Evolutionary conservation across 2,113 vertebrate species (phyloP), one percentile per base, ranked within the genome.

Genomic region (Rhipidura dahli): DNA sequence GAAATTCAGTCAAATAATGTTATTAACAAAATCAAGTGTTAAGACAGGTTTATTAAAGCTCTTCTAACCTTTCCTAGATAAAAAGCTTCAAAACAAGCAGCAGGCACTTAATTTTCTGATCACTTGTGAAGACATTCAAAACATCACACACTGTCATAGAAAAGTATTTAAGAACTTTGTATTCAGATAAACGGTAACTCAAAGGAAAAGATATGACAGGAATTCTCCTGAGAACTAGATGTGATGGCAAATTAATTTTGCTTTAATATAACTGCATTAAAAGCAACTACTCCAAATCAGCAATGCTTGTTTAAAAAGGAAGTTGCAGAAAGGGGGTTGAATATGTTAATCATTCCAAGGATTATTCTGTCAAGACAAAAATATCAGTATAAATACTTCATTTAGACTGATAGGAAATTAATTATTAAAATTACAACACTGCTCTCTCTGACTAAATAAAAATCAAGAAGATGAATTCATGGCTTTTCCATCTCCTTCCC

Each of bases 401-500:
- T 56, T 81, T 89, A 49, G 50, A 65, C 16, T 65, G 65, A 66
- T 78, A 84, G 44, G 10, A 88, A 89, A 85, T 70, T 88, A 71
- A 87, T 93, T 79, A 89, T 39, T 35, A 85, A 83, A 68, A 65
- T 76, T 59, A 76, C 54, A 89, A 45, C 20, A 7, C 53, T 31
- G 27, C 28, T 73, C 59, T 40, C 16, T 27, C 70, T 89, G 44
- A 47, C n/a, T 85, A 76, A 73, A 87, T 31, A 64, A 78, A 96
- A 94, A 79, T 27, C 50, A 69, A 63, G 59, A 87, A 44, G 63
- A 79, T 21, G 39, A 50, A 68, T 91, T 96, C 57, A 61, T 70
- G 78, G 49, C 53, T 95, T 91, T 84, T 85, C 90, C 94, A 86
- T 50, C 63, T 93, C 47, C 85, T 83, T 93, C 51, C 80, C 79